Conservation (phyloP, 2,888 invertebrate species). For the Bombylius discolor region DNA sequence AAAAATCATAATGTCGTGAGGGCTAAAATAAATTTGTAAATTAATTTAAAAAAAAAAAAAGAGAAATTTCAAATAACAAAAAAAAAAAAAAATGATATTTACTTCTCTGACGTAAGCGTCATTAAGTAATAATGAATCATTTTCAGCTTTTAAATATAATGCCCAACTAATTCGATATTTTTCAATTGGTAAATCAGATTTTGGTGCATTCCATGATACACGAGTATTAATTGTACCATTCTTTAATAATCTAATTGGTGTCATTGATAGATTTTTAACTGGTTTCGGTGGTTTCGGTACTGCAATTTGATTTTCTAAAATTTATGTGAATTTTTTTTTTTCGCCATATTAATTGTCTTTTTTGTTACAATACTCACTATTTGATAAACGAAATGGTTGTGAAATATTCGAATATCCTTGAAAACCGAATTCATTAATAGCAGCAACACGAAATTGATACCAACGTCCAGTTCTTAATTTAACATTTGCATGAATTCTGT, state of each 20-base stretch:
- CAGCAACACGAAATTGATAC: slow-evolving; percentile 68
- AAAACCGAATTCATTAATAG: slow-evolving; percentile 57
- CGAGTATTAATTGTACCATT: slow-evolving; percentile 43
- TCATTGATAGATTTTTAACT: slow-evolving; percentile 28
- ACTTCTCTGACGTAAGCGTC: slow-evolving; percentile 31
- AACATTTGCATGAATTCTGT: slow-evolving; percentile 10
- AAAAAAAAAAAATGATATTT: slow-evolving; percentile 7
- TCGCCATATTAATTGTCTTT: neutral
- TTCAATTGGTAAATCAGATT: slow-evolving; percentile 56
- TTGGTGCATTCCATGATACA: slow-evolving; percentile 55
- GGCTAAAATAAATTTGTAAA: slow-evolving; percentile 35
- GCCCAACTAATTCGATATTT: slow-evolving; percentile 67
- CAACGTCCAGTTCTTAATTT: slow-evolving; percentile 50
- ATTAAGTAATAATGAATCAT: slow-evolving; percentile 27
- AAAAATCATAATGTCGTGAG: slow-evolving; percentile 49
- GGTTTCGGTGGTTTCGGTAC: slow-evolving; percentile 32
- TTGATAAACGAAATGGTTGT: slow-evolving; percentile 40
- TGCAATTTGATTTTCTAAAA: slow-evolving; percentile 16
- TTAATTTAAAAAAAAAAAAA: slow-evolving; percentile 12
- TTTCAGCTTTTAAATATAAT: slow-evolving; percentile 45
- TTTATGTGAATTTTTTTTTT: slow-evolving; percentile 4
- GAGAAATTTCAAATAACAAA: neutral
- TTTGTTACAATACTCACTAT: slow-evolving; percentile 23
- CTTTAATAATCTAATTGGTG: slow-evolving; percentile 11
- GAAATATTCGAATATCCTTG: slow-evolving; percentile 55